Base-by-base conservation (phyloP, 2,797 vertebrate genomes). In the Pseudocheirus occidentalis region DNA sequence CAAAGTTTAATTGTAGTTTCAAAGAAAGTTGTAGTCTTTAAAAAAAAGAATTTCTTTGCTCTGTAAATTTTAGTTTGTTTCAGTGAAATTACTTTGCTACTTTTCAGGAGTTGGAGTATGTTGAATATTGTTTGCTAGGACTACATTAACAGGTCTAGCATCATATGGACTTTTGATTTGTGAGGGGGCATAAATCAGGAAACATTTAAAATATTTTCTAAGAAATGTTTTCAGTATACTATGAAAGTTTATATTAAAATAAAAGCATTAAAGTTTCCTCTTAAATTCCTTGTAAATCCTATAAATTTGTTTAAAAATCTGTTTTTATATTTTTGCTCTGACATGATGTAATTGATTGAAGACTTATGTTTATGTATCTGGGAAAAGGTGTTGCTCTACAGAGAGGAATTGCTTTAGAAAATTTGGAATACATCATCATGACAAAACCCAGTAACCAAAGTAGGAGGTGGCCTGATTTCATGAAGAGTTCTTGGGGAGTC, bases 311-410 rank as follows among this genome's bases (percentile, higher is more conserved):
- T 27, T 87, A 87, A 46, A 27, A 87, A 11, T 40, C 93, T 0
- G 93, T 93, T 96, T 96, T 96, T 96, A 24, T 94, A 54, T 97
- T 91, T 97, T 57, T 95, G 16, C 54, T 40, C 95, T 96, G 92
- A 54, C 55, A 95, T 94, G 94, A 24, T 93, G 93, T 56, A 40
- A 21, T 5, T 62, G 18, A 21, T 92, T 52, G 53, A 96, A 59
- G 92, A 58, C 73, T 24, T 90, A 62, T 87, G 57, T 95, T 96
- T 97, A 52, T 93, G 16, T 92, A 54, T 94, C 21, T 95, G 91
- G 90, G 54, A 54, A 1, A 81, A 3, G 66, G 14, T 6, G 89
- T 34, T 81, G 3, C 46, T 93, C 18, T 66, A 53, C 1, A 58
- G 46, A 95, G 24, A 87, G 24, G 13, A 1, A n/a, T n/a, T 90